Conservation (phyloP, 2,113 vertebrate genomes). For the Rhombomys opimus region DNA sequence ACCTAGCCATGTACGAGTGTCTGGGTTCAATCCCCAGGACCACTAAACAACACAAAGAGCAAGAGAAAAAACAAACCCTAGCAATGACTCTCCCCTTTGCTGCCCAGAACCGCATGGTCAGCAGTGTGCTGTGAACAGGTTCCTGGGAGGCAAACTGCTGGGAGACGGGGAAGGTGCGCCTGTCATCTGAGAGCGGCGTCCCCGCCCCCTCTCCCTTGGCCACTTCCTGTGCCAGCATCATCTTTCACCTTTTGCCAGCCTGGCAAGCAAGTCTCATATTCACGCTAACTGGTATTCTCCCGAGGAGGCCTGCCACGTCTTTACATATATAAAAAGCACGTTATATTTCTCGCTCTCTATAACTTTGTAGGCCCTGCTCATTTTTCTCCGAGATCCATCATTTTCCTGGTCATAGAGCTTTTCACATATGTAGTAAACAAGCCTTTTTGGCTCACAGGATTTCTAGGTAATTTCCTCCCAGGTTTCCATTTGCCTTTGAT, state of each 20-base stretch:
- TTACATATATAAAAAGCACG: background rate
- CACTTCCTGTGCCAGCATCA: background rate
- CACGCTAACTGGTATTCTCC: background rate
- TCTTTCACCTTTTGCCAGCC: background rate
- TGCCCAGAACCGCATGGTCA: background rate
- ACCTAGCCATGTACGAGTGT: background rate
- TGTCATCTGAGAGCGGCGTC: background rate
- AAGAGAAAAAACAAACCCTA: background rate
- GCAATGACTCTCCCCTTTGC: background rate
- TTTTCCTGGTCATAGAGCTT: constrained; percentile 38
- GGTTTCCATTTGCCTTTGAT: constrained; percentile 47
- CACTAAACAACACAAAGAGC: background rate
- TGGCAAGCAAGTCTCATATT: background rate
- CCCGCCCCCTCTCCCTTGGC: background rate
- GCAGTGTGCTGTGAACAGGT: background rate
- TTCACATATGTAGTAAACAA: background rate
- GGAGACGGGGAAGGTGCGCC: background rate
- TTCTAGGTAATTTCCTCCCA: background rate
- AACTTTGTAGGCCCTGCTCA: background rate
- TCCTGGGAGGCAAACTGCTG: background rate
- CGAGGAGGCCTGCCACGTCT: background rate
- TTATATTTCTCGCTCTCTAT: constrained; percentile 1
- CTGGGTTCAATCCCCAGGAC: background rate
- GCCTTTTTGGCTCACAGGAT: constrained; percentile 8
- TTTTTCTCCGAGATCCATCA: constrained; percentile 25